Evolutionary conservation across 2,797 vertebrate genomes (phyloP).

Genomic region (Paedocypris micromegethes): DNA sequence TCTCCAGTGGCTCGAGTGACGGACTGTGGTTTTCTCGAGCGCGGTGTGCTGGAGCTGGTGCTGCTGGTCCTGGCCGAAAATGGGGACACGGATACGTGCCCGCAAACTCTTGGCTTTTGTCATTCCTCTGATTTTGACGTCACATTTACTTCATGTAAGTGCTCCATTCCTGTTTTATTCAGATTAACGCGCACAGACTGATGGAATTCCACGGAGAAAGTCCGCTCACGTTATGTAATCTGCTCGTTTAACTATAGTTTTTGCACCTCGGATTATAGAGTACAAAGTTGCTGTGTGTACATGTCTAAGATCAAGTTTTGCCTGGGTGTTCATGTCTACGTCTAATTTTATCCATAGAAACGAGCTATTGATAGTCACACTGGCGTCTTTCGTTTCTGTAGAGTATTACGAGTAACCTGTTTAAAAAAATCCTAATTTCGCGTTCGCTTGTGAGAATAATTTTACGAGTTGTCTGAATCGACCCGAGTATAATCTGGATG

Average conservation of each 20-base stretch:
- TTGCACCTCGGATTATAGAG: too few relatives aligned
- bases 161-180: constrained; percentile 4
- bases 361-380: constrained; percentile 74
- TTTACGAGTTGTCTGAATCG: too few relatives aligned
- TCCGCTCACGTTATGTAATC: neutral
- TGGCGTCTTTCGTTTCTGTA: constrained; percentile 46
- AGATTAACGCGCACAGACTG: neutral
- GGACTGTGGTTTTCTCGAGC: constrained; percentile 52
- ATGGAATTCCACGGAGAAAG: neutral
- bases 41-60: constrained; percentile 58
- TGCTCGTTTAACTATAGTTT: neutral
- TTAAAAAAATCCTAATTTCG: too few relatives aligned
- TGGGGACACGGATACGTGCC: constrained; percentile 61
- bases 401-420: constrained; percentile 19
- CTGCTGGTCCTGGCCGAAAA: constrained; percentile 57
- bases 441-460: too few relatives aligned
- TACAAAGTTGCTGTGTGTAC: too few relatives aligned
- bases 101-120: constrained; percentile 61
- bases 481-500: too few relatives aligned
- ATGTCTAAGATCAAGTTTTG: constrained; percentile 10
- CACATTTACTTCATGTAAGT: constrained; percentile 69
- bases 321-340: constrained; percentile 50
- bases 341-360: constrained; percentile 72
- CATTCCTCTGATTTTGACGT: constrained; percentile 60
- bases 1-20: constrained; percentile 55